Conservation (phyloP, 2,797 vertebrate genomes). For the Ptychadena robeensis region DNA sequence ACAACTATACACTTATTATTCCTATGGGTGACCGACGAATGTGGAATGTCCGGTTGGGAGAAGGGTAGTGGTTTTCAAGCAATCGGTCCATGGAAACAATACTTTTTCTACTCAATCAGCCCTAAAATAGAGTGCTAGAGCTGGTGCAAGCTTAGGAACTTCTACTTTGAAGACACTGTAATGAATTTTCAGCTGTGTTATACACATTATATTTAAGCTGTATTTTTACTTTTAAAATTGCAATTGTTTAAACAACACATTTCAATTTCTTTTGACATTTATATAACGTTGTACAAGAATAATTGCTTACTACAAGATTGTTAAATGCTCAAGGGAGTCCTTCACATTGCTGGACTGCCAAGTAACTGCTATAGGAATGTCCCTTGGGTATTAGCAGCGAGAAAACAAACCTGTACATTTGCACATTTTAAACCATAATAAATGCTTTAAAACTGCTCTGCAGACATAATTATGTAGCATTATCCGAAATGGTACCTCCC, state of each 20-base stretch:
- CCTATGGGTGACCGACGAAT: no score
- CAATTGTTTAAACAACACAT: background rate
- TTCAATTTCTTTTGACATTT: background rate
- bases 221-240: background rate
- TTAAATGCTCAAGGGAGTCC: background rate
- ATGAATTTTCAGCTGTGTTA: background rate
- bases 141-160: no score
- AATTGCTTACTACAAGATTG: background rate
- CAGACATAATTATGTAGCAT: background rate
- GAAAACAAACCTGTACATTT: background rate
- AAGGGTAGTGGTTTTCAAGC: no score
- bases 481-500: background rate
- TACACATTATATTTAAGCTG: background rate
- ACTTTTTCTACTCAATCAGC: no score
- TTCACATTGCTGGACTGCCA: background rate
- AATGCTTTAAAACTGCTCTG: background rate
- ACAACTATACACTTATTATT: no score
- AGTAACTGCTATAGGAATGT: constrained; percentile 11
- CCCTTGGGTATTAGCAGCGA: constrained; percentile 14
- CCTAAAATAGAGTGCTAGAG: no score
- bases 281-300: background rate
- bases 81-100: no score
- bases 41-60: no score
- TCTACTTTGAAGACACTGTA: no score
- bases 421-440: background rate